Base-by-base conservation (phyloP, 2,888 invertebrate genomes). In the Conomelus anceps region DNA sequence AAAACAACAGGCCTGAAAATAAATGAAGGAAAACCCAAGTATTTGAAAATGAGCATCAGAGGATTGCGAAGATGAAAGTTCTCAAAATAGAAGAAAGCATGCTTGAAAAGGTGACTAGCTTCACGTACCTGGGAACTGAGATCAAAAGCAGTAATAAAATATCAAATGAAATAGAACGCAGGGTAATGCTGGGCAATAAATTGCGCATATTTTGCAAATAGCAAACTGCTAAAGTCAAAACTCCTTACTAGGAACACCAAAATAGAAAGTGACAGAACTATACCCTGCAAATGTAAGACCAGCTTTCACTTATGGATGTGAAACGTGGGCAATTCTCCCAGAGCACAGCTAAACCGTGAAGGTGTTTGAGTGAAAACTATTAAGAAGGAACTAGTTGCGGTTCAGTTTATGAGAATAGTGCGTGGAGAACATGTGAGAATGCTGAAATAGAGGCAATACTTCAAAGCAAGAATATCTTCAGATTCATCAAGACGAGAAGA, bases 151-250 rank as follows among this genome's bases (percentile, higher is more conserved):
- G 22, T 26, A 88, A 88, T 20, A 63, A 23, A 85, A 88, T 88
- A 13, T 88, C 23, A 6, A 84, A 22, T 84, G 84, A 88, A 84
- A 88, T 88, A 84, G n/a, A 23, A 13, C 23, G 85, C 22, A 88
- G 84, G 88, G 23, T 88, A 88, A 84, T 88, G 84, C 22, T 26
- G 26, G 88, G 88, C 20, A 84, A 84, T n/a, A n/a, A n/a, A n/a
- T 88, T 63, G 34, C 9, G 34, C 34, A 34, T 34, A 34, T 9
- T 88, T 23, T 24, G 23, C 88, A 84, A 84, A 88, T n/a, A 84
- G 23, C 22, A 22, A 23, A 22, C 26, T 88, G 20, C 22, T 88
- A 24, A 88, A 88, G 26, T 88, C 84, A 23, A 88, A 88, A 84
- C 29, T 88, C 13, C 20, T 88, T 9, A 20, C 88, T 20, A 84